Evolutionary conservation across 1,140 invertebrate species (phyloP), one percentile per base, ranked within the genome.

Genomic region (Pseudobourletiella spinata): DNA sequence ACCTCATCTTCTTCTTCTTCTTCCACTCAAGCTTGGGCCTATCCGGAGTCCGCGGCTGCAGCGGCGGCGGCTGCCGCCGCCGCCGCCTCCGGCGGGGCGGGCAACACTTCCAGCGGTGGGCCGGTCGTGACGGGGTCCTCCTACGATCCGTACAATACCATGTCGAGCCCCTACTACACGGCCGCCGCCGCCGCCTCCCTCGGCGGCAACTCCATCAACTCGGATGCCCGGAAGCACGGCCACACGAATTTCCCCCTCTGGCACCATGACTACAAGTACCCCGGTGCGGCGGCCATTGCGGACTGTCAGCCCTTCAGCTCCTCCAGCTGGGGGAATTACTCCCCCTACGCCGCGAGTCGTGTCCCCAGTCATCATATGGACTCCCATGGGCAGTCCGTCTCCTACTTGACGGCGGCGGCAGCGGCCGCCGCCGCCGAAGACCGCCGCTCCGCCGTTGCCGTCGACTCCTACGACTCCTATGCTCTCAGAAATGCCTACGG

Each of bases 241-340:
- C 62, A 66, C 18, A 63, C 28, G 59, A 63, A 28, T 43, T 69
- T 48, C 57, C 63, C 35, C 35, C 62, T 64, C 35, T 61, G 64
- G 67, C 59, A 66, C 2, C 66, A 69, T 57, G 68, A 69, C 44
- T 69, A 66, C 64, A 69, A 67, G 48, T 66, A 69, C 30, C 56
- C 59, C 20, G 42, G 60, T 43, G 32, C 60, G 20, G 28, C 35
- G 20, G 61, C 52, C 16, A 57, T 67, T 22, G 32, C 55, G 16
- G 68, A 69, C 25, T 69, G 68, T 61, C 64, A 67, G 32, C 59
- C 61, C 15, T 69, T 69, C 32, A 59, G 62, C 28, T 56, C 64
- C 29, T 62, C 66, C 50, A 56, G 62, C 30, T 69, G 68, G 68
- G 63, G 67, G 43, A 57, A 55, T n/a, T 67, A 66, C 44, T 48